A percentile compares a stretch with the other conserved stretches of the same genome.
Evolutionary conservation across 1,140 invertebrate genomes (phyloP).

Genomic region (Drosophila nikananu): DNA sequence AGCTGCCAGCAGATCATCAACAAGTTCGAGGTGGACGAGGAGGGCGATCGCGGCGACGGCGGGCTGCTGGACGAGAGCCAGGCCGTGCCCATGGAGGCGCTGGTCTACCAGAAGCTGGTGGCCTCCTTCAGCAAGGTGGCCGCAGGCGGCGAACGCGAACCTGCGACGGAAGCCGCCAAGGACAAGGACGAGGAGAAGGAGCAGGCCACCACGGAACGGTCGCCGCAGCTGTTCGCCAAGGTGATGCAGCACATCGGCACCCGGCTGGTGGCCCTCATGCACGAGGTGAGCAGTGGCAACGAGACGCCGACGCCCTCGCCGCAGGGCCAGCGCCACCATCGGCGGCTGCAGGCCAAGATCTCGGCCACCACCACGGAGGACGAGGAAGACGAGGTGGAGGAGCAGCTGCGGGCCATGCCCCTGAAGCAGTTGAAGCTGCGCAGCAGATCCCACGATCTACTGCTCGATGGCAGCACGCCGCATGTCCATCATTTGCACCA

Average conservation of each 20-base stretch:
- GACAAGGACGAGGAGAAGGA: constrained; percentile 54
- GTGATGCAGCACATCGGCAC: constrained; percentile 97
- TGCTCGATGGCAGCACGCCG: constrained; percentile 86
- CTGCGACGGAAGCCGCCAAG: constrained; percentile 8
- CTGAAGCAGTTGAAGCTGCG: constrained; percentile 86
- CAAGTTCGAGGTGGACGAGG: constrained; percentile 89
- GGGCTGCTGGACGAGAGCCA: constrained; percentile 87
- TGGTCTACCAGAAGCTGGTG: constrained; percentile 93
- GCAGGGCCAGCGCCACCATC: constrained; percentile 73
- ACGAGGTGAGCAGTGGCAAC: constrained; percentile 92
- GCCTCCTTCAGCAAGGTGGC: constrained; percentile 92
- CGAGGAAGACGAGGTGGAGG: constrained; percentile 87
- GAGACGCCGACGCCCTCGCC: constrained; percentile 86
- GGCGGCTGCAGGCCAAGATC: constrained; percentile 87
- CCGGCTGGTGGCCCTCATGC: constrained; percentile 95
- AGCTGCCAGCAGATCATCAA: constrained; percentile 95
- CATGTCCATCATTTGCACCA: constrained; percentile 49
- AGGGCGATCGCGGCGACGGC: constrained; percentile 87
- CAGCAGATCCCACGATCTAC: constrained; percentile 92
- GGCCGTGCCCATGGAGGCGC: constrained; percentile 88
- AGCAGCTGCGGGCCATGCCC: constrained; percentile 85
- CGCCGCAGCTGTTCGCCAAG: constrained; percentile 94
- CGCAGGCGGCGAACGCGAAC: constrained; percentile 68
- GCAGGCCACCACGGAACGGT: constrained; percentile 86
- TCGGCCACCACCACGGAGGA: constrained; percentile 92